Evolutionary conservation across 92 coral and sea anemone genomes (phyloP).

Genomic region (Ricordea florida): DNA sequence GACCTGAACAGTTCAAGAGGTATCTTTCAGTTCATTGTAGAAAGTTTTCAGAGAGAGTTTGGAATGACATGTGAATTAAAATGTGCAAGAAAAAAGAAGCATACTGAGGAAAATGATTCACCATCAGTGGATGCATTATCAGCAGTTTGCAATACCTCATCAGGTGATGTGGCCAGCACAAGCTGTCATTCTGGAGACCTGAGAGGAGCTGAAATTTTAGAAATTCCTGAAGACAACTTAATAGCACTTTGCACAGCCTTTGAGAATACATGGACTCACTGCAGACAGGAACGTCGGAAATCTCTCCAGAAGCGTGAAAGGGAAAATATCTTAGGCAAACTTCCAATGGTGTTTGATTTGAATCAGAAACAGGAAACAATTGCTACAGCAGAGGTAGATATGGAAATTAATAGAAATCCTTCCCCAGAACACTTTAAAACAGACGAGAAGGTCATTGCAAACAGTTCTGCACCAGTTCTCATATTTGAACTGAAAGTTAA

Average conservation of each 20-base stretch:
- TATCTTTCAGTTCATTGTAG: constrained; percentile 26
- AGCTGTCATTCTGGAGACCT: not conserved
- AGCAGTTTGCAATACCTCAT: not conserved
- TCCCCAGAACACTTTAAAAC: not conserved
- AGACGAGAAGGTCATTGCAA: not conserved
- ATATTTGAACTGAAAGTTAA: constrained; percentile 46
- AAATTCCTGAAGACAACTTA: not conserved
- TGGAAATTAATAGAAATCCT: not conserved
- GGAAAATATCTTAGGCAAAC: not conserved
- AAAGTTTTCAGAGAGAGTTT: constrained; percentile 32
- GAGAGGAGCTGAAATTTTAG: not conserved
- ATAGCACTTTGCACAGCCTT: constrained; percentile 63
- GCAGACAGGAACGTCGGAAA: constrained; percentile 72
- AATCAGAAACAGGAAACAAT: too few species aligned
- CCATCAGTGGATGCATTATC: not conserved
- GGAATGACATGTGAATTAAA: constrained; percentile 50
- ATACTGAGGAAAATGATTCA: not conserved
- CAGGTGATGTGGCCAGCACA: not conserved
- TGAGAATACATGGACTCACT: constrained; percentile 81
- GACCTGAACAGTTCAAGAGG: constrained; percentile 7
- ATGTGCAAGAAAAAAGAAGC: not conserved
- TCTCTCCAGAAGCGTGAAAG: not conserved
- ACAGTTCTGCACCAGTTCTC: constrained; percentile 43
- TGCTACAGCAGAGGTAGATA: too few species aligned
- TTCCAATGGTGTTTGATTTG: too few species aligned